A percentile compares a stretch with the other conserved stretches of the same genome.
phyloP scores from a whole-genome alignment of 2,888 invertebrate genomes.

The Drymonia ruficornis region DNA sequence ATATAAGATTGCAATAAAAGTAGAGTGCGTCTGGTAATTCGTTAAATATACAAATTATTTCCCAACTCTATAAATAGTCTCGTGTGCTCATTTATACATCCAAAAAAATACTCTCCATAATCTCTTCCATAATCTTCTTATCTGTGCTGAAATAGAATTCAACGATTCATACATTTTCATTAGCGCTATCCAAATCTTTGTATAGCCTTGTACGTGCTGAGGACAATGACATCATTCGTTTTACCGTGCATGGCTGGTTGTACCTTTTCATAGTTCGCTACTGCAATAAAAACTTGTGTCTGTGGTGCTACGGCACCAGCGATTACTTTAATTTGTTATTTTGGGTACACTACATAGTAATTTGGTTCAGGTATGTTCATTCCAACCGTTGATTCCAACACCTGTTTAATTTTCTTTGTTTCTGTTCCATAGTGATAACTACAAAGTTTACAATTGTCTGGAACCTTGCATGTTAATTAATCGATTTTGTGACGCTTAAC shows the following conservation, averaged over 20 bases:
- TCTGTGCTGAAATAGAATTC: constrained; percentile 11
- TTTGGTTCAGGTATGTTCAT: background rate
- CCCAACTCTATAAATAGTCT: too few species aligned
- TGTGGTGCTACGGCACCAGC: constrained; percentile 7
- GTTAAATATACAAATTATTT: too few species aligned
- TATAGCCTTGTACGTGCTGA: constrained; percentile 45
- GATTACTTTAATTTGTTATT: constrained; percentile 6
- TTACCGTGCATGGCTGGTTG: constrained; percentile 30
- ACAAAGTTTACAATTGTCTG: background rate
- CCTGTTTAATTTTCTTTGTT: constrained; percentile 1
- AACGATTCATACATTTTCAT: constrained; percentile 16
- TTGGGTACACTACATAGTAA: background rate
- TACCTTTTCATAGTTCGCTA: constrained; percentile 33
- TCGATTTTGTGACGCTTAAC: background rate
- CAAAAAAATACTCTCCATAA: background rate
- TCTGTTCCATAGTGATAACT: background rate
- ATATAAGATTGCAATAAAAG: too few species aligned
- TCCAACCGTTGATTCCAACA: background rate
- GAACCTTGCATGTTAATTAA: background rate
- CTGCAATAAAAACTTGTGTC: constrained; percentile 24
- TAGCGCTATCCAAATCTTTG: constrained; percentile 17
- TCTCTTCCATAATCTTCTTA: background rate
- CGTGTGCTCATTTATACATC: too few species aligned
- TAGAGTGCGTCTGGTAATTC: too few species aligned
- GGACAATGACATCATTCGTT: constrained; percentile 56